phyloP scores from a whole-genome alignment of 2,113 vertebrate genomes.

The Amphilophus citrinellus region DNA sequence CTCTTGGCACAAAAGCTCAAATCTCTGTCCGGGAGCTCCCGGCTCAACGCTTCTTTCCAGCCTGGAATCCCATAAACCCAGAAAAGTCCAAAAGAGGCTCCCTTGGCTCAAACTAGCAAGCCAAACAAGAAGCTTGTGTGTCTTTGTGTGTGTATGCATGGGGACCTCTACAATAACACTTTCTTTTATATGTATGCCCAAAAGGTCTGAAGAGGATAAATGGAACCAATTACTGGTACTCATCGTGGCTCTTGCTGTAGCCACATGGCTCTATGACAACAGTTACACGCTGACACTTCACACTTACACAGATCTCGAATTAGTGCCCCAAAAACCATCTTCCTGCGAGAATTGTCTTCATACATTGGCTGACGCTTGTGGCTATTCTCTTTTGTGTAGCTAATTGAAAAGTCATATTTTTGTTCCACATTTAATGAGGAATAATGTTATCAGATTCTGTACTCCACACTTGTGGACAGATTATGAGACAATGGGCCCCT shows the following conservation, averaged over 20 bases:
- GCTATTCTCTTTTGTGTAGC: neutral
- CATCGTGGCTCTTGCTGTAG: slow-evolving; percentile 15
- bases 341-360: slow-evolving; percentile 12
- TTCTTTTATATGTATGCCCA: slow-evolving; percentile 37
- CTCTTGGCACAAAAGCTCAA: slow-evolving; percentile 17
- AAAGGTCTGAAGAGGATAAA: slow-evolving; percentile 60
- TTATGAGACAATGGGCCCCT: neutral
- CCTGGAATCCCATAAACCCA: slow-evolving; percentile 27
- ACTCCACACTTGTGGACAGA: neutral
- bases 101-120: neutral
- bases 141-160: neutral
- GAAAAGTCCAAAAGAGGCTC: slow-evolving; percentile 28
- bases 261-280: slow-evolving; percentile 44
- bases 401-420: slow-evolving; percentile 27
- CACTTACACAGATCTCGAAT: slow-evolving; percentile 42
- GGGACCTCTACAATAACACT: slow-evolving; percentile 15
- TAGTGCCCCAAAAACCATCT: slow-evolving; percentile 3
- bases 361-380: neutral
- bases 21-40: slow-evolving; percentile 11
- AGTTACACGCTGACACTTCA: slow-evolving; percentile 29
- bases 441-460: slow-evolving; percentile 2
- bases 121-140: neutral
- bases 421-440: neutral
- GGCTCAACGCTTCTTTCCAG: slow-evolving; percentile 13
- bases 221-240: slow-evolving; percentile 59